Conservation (phyloP, 2,797 vertebrate species). For the Argentina silus region DNA sequence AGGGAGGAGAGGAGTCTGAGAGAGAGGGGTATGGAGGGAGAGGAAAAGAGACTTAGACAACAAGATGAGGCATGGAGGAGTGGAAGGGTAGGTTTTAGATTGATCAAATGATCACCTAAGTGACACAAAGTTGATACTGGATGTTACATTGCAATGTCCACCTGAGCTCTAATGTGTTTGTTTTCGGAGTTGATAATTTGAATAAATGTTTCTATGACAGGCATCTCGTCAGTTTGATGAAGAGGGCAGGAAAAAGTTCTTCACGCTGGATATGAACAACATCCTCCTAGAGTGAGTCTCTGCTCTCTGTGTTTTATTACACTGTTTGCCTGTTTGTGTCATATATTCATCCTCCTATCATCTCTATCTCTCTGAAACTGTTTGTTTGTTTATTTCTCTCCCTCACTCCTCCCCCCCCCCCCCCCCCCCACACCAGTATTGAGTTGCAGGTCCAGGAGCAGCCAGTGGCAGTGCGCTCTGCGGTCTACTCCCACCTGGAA, state of each 20-base stretch:
- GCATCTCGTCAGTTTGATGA: slow-evolving; percentile 95
- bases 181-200: not conserved
- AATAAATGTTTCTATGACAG: slow-evolving; percentile 64
- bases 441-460: slow-evolving; percentile 96
- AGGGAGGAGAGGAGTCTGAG: slow-evolving; percentile 9
- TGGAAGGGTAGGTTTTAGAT: not conserved
- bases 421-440: slow-evolving; percentile 76
- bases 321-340: too few species aligned
- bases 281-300: slow-evolving; percentile 96
- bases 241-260: slow-evolving; percentile 99
- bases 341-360: too few species aligned
- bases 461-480: slow-evolving; percentile 80
- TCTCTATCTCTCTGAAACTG: slow-evolving; percentile 31
- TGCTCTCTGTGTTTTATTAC: not conserved
- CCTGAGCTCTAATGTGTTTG: not conserved
- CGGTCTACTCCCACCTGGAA: slow-evolving; percentile 92
- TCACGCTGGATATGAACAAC: slow-evolving; percentile 99
- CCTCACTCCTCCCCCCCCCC: too few species aligned
- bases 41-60: not conserved
- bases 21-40: slow-evolving; percentile 10
- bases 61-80: not conserved
- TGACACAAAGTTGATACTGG: not conserved
- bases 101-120: not conserved
- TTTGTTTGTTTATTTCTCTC: too few species aligned
- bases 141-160: not conserved